These are phyloP conservation scores for Actinemys pallida DNA, from an alignment of 2,113 vertebrate genomes.

Conservation along the genomic window DNA sequence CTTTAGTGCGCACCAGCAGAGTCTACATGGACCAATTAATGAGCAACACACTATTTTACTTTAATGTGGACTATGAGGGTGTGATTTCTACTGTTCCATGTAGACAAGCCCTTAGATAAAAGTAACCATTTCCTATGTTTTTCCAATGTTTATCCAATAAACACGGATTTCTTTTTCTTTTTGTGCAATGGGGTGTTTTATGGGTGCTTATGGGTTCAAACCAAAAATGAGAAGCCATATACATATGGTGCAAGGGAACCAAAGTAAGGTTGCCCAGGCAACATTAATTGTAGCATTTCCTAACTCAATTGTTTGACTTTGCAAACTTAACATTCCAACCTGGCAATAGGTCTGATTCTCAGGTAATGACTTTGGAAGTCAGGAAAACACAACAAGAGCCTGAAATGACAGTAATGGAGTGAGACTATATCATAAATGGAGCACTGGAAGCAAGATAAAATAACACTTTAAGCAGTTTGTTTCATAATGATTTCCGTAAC, in stretches of 20 bases:
- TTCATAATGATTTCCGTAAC: not conserved
- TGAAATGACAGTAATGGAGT: not conserved
- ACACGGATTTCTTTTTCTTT: not conserved
- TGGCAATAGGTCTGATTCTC: not conserved
- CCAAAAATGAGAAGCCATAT: not conserved
- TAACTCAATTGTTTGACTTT: not conserved
- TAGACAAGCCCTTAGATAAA: too few species aligned
- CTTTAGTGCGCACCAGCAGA: not conserved
- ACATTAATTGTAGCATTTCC: not conserved
- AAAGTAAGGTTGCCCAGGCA: not conserved
- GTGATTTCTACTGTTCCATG: too few species aligned
- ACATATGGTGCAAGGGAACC: not conserved
- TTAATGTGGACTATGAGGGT: too few species aligned
- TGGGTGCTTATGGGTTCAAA: not conserved
- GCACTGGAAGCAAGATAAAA: not conserved
- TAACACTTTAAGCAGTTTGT: not conserved
- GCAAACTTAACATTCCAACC: not conserved
- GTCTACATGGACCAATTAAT: not conserved
- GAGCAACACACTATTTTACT: not conserved
- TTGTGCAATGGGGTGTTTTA: not conserved
- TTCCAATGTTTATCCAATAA: not conserved
- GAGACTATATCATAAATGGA: not conserved
- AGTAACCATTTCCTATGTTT: too few species aligned
- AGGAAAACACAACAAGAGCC: not conserved
- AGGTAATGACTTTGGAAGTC: not conserved